phyloP scores from a whole-genome alignment of 1,140 invertebrate species.

The Anagrus nilaparvatae region DNA sequence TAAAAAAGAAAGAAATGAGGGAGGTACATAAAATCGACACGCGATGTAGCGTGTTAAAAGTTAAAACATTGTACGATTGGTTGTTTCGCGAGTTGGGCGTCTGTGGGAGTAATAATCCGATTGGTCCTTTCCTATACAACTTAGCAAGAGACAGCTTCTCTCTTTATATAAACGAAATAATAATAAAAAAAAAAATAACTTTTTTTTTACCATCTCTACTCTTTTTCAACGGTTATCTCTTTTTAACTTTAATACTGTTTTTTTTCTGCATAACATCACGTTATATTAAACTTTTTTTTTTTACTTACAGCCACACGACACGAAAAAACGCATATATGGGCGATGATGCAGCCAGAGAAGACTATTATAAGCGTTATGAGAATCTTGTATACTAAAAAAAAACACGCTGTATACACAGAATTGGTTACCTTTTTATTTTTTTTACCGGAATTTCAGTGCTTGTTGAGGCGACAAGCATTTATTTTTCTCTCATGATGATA shows the following conservation, averaged over 20 bases:
- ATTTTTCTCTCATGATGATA: too few relatives aligned
- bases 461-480: too few relatives aligned
- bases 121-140: too few relatives aligned
- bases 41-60: slow-evolving; percentile 28
- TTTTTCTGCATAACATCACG: too few relatives aligned
- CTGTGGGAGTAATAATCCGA: slow-evolving; percentile 31
- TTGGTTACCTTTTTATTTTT: too few relatives aligned
- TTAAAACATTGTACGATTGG: too few relatives aligned
- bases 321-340: slow-evolving; percentile 4
- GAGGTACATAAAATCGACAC: slow-evolving; percentile 36
- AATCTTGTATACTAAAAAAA: too few relatives aligned
- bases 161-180: slow-evolving; percentile 20
- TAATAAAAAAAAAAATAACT: slow-evolving; percentile 40
- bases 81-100: slow-evolving; percentile 30
- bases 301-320: too few relatives aligned
- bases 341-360: background rate
- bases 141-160: slow-evolving; percentile 36
- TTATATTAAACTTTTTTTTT: too few relatives aligned
- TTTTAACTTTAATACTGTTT: slow-evolving; percentile 14
- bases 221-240: slow-evolving; percentile 8
- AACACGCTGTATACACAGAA: too few relatives aligned
- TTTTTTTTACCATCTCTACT: slow-evolving; percentile 1
- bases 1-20: slow-evolving; percentile 22
- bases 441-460: too few relatives aligned
- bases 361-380: too few relatives aligned